Percentiles rank a stretch among this genome's conserved stretches.
Evolutionary conservation across 2,888 invertebrate genomes (phyloP).

Genomic region (Apotomis capreana): DNA sequence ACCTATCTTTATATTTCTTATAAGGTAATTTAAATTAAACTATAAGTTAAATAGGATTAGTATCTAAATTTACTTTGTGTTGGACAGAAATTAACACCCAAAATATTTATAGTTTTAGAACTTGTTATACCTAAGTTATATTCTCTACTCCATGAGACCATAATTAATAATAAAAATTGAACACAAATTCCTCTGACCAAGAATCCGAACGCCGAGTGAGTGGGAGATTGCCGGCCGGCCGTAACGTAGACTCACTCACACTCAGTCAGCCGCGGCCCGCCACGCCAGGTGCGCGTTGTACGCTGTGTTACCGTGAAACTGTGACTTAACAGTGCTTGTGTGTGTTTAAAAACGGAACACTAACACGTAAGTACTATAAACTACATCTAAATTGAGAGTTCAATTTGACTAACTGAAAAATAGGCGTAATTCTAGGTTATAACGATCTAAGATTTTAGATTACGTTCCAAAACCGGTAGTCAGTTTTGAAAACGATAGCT

Average conservation of each 20-base stretch:
- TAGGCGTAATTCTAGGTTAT: conserved; percentile 11
- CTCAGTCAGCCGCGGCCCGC: conserved; percentile 69
- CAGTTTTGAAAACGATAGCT: conserved; percentile 21
- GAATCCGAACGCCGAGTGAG: conserved; percentile 53
- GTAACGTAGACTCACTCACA: conserved; percentile 47
- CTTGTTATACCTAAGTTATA: no score
- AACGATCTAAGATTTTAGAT: conserved; percentile 14
- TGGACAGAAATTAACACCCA: no score
- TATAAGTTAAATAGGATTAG: no score
- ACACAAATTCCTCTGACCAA: not conserved
- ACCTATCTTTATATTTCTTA: no score
- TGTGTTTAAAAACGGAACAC: conserved; percentile 37
- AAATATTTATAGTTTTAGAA: no score
- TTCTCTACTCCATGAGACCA: no score
- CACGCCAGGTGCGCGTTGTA: conserved; percentile 49
- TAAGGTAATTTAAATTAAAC: no score
- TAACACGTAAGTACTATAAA: conserved; percentile 35
- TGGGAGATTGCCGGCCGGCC: conserved; percentile 48
- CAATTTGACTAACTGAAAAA: conserved; percentile 1
- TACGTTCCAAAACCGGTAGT: conserved; percentile 35
- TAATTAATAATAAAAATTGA: not conserved
- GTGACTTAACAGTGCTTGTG: conserved; percentile 51
- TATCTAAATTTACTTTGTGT: no score
- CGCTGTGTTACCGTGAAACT: conserved; percentile 23
- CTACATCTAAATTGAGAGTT: conserved; percentile 8